These are phyloP conservation scores for Protonemura montana DNA, from an alignment of 2,888 invertebrate species.

Conservation along the genomic window DNA sequence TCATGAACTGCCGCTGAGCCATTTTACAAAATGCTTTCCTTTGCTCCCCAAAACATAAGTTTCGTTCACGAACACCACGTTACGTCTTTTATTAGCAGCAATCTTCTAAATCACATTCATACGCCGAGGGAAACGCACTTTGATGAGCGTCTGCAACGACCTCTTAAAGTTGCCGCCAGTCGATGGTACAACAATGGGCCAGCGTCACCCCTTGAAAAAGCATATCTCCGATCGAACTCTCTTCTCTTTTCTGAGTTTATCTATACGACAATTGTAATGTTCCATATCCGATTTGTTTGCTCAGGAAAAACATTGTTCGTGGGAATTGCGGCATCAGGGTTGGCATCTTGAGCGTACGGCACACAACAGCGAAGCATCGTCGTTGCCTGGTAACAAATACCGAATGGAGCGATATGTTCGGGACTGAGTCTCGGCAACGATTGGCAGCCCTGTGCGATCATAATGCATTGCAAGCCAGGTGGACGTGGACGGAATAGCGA, in stretches of 20 bases:
- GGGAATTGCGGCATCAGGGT: neutral
- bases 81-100: conserved; percentile 12
- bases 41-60: neutral
- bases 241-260: neutral
- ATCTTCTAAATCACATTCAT: conserved; percentile 12
- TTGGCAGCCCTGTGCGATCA: neutral
- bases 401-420: neutral
- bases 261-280: neutral
- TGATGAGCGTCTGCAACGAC: neutral
- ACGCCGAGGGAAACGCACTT: neutral
- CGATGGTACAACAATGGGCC: neutral
- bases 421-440: neutral
- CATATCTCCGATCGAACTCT: neutral
- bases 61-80: neutral
- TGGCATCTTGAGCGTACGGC: neutral
- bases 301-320: neutral
- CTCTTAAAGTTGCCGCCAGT: neutral
- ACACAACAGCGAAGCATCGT: neutral
- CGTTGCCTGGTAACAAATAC: neutral
- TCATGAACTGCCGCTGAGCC: neutral
- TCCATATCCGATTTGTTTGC: conserved; percentile 4
- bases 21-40: neutral
- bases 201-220: neutral
- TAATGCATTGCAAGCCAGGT: neutral
- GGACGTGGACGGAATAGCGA: conserved; percentile 14